These are phyloP conservation scores for Hyles vespertilio DNA, from an alignment of 1,140 invertebrate genomes.

Conservation along the genomic window DNA sequence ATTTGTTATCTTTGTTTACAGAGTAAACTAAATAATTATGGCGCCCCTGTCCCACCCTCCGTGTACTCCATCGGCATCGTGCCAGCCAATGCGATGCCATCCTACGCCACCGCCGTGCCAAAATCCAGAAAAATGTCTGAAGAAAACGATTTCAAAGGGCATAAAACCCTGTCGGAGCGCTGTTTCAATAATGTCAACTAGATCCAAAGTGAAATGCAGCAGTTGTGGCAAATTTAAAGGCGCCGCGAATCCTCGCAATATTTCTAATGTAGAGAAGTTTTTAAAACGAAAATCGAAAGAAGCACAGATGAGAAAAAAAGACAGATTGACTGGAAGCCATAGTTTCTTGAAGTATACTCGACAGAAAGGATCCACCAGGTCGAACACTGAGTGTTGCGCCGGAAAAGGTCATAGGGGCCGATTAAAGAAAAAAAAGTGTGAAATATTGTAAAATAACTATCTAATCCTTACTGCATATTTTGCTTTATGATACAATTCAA, in stretches of 20 bases:
- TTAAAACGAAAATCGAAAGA: conserved; percentile 51
- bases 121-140: conserved; percentile 59
- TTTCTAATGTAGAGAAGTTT: conserved; percentile 40
- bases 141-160: conserved; percentile 46
- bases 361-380: conserved; percentile 28
- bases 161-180: conserved; percentile 56
- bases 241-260: conserved; percentile 35
- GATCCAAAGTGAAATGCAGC: conserved; percentile 41
- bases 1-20: conserved; percentile 32
- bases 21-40: conserved; percentile 45
- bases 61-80: conserved; percentile 55
- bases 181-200: conserved; percentile 54
- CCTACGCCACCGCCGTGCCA: conserved; percentile 51
- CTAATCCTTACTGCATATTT: too few species aligned
- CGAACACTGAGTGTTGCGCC: conserved; percentile 40
- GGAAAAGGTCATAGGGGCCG: conserved; percentile 58
- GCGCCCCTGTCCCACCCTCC: conserved; percentile 54
- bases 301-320: conserved; percentile 42
- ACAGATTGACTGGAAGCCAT: conserved; percentile 43
- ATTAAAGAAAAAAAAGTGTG: conserved; percentile 37
- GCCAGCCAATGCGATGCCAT: conserved; percentile 53
- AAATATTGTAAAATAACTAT: conserved; percentile 36
- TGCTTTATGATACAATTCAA: too few species aligned
- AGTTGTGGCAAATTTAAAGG: conserved; percentile 45
- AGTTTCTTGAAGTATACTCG: conserved; percentile 40